phyloP scores from a whole-genome alignment of 2,797 vertebrate genomes.

The Enteromius radiatus region DNA sequence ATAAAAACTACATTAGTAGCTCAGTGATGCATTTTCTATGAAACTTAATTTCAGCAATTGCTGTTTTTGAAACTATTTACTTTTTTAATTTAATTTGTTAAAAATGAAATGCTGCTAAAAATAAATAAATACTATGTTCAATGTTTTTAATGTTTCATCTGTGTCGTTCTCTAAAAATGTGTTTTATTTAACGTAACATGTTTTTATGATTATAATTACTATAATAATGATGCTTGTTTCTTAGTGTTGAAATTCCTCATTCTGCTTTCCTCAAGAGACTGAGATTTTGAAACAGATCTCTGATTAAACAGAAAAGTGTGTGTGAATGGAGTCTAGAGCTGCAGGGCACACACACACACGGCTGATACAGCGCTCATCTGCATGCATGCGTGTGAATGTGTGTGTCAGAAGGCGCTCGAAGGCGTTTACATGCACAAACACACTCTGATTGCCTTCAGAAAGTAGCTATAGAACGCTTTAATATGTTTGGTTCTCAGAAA shows the following conservation, averaged over 20 bases:
- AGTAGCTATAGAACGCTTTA: not conserved
- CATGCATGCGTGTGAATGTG: not conserved
- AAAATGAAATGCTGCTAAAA: not conserved
- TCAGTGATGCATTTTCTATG: no score
- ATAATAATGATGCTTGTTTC: not conserved
- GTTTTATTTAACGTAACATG: not conserved
- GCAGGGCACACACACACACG: slow-evolving; percentile 3
- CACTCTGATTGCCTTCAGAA: not conserved
- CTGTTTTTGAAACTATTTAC: not conserved
- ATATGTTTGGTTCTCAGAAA: not conserved
- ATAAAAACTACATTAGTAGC: no score
- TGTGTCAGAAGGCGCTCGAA: not conserved
- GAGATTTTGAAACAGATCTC: not conserved
- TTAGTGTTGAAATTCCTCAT: not conserved
- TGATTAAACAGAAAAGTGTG: not conserved
- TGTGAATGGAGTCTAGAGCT: slow-evolving; percentile 19
- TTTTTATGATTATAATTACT: not conserved
- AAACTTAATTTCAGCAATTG: not conserved
- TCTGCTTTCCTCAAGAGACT: not conserved
- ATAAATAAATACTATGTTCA: no score
- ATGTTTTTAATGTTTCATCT: not conserved
- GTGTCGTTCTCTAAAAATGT: not conserved
- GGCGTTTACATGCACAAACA: not conserved
- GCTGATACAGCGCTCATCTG: not conserved
- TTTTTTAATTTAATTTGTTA: not conserved